Conservation (phyloP, 1,140 invertebrate genomes). For the Colletes latitarsis region DNA sequence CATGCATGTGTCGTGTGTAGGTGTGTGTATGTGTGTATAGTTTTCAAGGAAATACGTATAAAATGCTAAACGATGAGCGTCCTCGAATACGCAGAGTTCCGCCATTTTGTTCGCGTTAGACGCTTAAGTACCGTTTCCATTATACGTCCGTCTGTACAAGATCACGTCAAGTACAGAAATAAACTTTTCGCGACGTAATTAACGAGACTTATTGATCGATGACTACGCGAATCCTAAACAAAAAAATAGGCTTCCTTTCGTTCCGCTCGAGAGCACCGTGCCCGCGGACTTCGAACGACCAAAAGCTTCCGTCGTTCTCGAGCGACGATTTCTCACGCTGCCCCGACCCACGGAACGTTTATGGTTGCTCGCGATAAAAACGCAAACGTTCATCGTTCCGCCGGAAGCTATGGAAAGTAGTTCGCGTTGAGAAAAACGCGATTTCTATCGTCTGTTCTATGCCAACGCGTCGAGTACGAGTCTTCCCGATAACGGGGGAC, state of each 20-base stretch:
- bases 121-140: conserved; percentile 57
- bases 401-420: not conserved
- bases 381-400: not conserved
- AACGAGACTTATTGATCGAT: conserved; percentile 13
- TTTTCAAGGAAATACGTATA: conserved; percentile 18
- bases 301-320: not conserved
- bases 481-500: no score
- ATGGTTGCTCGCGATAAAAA: not conserved
- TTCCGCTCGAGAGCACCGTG: not conserved
- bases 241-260: conserved; percentile 33
- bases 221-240: not conserved
- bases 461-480: no score
- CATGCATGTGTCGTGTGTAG: not conserved
- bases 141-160: conserved; percentile 20
- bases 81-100: conserved; percentile 17
- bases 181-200: conserved; percentile 23
- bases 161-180: conserved; percentile 32
- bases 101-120: conserved; percentile 15
- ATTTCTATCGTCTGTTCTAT: no score
- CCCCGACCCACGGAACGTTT: no score
- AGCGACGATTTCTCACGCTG: not conserved
- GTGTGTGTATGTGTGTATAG: not conserved
- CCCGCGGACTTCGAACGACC: not conserved
- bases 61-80: conserved; percentile 14
- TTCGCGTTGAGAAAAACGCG: not conserved